Base-by-base conservation (phyloP, 2,113 vertebrate genomes). In the Uria lomvia region DNA sequence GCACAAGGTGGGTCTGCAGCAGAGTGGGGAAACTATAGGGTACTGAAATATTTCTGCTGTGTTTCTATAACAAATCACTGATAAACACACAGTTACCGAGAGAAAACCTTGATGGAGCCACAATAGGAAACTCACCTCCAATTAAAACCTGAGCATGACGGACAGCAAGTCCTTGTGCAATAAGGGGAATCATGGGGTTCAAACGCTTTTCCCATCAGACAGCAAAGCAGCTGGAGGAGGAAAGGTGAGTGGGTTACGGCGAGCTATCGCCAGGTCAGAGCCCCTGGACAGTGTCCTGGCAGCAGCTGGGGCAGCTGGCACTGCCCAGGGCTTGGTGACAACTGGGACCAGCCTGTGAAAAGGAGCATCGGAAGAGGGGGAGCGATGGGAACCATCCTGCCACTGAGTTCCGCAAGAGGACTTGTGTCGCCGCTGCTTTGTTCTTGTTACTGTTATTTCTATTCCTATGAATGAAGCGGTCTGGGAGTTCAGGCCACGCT, bases 321-420 rank as follows among this genome's bases (percentile, higher is more conserved):
- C 15, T 81, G 60, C 11, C 15, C 0, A 1, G 17, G n/a, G 9
- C n/a, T 68, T 1, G 2, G 62, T 5, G 20, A 40, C 18, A 36
- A 9, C 1, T 56, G 53, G 49, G 26, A 88, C 12, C 43, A 82
- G 15, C 19, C 52, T 56, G 43, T 43, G 38, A 18, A 47, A 90
- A 82, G 27, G 16, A 11, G 8, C 8, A 9, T 0, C 1, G 6
- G 67, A 65, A 50, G 70, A 30, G 26, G 42, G n/a, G n/a, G 34
- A 67, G 53, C 14, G 7, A 8, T 1, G 32, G 81, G 59, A 50
- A 12, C 18, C 2, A 4, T 74, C 21, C 38, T 71, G 7, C 1
- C 34, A 23, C 45, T 0, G 0, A 1, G 0, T 6, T 67, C 42
- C n/a, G 29, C 29, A 45, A 71, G 38, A 15, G 15, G 16, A 17